These are phyloP conservation scores for Odontocerum albicorne DNA, from an alignment of 2,888 invertebrate species.

Conservation along the genomic window DNA sequence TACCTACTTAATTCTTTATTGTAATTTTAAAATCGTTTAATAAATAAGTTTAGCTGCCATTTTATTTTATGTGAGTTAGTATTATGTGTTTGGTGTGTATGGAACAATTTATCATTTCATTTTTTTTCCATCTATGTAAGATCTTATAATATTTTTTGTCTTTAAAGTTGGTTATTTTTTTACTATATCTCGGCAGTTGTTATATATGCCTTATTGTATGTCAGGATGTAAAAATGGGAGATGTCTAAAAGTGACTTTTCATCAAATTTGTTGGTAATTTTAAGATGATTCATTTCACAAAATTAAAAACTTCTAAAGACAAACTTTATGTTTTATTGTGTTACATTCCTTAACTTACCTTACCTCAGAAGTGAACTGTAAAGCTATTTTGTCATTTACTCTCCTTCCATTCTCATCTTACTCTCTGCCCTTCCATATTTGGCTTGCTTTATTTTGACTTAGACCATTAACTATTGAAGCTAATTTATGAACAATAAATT, in stretches of 20 bases:
- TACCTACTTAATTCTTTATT: neutral
- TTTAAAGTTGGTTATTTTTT: conserved; percentile 19
- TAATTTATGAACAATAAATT: too few relatives aligned
- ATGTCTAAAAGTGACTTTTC: conserved; percentile 21
- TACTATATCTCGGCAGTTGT: too few relatives aligned
- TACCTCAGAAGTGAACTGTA: too few relatives aligned
- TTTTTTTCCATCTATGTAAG: too few relatives aligned
- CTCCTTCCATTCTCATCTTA: too few relatives aligned
- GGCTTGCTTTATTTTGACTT: too few relatives aligned
- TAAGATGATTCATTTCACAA: conserved; percentile 29
- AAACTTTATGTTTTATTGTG: neutral
- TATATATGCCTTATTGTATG: conserved; percentile 27
- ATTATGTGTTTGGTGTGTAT: conserved; percentile 26
- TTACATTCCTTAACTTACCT: too few relatives aligned
- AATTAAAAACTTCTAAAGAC: conserved; percentile 17
- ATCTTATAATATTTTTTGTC: too few relatives aligned
- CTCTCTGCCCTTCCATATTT: too few relatives aligned
- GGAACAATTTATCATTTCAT: conserved; percentile 13
- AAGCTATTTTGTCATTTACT: too few relatives aligned
- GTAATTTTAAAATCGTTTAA: neutral
- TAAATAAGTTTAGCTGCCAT: conserved; percentile 25
- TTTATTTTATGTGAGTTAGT: conserved; percentile 32
- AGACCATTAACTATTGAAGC: too few relatives aligned
- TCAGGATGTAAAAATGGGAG: conserved; percentile 12
- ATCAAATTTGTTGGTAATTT: conserved; percentile 28